Evolutionary conservation across 64 coral and sea anemone genomes (phyloP), one percentile per base, ranked within the genome.

Genomic region (Actinia tenebrosa): DNA sequence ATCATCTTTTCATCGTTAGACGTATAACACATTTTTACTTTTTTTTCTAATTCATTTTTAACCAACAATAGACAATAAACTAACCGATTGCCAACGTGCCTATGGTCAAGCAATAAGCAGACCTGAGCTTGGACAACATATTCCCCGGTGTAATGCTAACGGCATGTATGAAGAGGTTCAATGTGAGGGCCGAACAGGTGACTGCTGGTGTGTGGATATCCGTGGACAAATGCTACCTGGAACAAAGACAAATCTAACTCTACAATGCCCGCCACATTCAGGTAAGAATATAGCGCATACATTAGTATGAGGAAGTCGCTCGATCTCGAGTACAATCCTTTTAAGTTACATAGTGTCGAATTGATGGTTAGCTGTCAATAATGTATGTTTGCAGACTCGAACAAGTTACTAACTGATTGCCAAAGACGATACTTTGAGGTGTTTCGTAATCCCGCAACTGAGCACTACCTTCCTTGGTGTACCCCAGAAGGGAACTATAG

Each of bases 131-230:
- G 56, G 77, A 25, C 56, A 60, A 17, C 77, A 87, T 45, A 87
- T 83, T 17, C 90, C 90, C 17, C 61, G 85, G 16, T 91, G 94
- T 44, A 96, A 96, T 16, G 80, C 88, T 18, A 90, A 96, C 78
- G 94, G 91, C 15, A 86, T 58, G 18, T 93, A 79, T 81, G 91
- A 93, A 86, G 91, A 93, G 53, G 91, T 89, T 3, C 91, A 93
- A 60, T 93, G 91, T 83, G 61, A 93, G 43, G 71, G 84, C 22
- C 23, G 68, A 45, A 89, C 91, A 20, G 44, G 84, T 23, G 64
- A 93, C 2, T 93, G 91, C 26, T 93, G 91, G 91, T 93, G 91
- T 80, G 91, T 93, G 15, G 91, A 89, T 72, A 54, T 10, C 13
- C 80, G 56, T 64, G 91, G 91, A 37, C 77, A 47, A 18, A 86